Evolutionary conservation across 2,797 vertebrate genomes (phyloP).

Genomic region (Spizella passerina): DNA sequence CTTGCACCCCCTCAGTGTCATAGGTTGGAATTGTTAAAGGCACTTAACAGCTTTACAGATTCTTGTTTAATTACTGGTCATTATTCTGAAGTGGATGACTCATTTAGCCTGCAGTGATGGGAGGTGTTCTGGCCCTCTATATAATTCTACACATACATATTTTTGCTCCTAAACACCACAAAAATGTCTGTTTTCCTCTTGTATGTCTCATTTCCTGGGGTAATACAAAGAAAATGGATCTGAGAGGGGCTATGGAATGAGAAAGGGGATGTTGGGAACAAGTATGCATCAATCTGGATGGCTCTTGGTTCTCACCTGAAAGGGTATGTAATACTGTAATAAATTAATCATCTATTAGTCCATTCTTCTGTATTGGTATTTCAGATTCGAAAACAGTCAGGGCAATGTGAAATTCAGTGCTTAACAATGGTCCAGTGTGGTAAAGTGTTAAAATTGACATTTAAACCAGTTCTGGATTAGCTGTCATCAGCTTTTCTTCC

Average conservation of each 20-base stretch:
- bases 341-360: not conserved
- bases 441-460: not conserved
- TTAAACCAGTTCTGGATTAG: not conserved
- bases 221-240: not conserved
- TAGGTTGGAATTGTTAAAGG: not conserved
- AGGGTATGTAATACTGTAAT: accelerated
- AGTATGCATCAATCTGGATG: accelerated
- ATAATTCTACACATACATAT: not conserved
- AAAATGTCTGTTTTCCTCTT: not conserved
- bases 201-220: not conserved
- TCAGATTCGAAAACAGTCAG: not conserved
- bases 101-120: not conserved
- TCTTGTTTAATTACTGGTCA: slow-evolving; percentile 25
- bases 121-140: not conserved
- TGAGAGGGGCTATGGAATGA: not conserved
- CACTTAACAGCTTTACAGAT: not conserved
- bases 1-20: not conserved
- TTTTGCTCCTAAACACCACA: not conserved
- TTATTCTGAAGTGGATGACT: slow-evolving; percentile 38
- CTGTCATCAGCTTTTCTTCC: not conserved
- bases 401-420: not conserved
- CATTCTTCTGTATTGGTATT: not conserved
- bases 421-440: not conserved
- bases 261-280: not conserved
- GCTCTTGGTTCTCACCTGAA: not conserved